These are phyloP conservation scores for Drosophila seclusa DNA, from an alignment of 2,888 invertebrate genomes.

Conservation along the genomic window DNA sequence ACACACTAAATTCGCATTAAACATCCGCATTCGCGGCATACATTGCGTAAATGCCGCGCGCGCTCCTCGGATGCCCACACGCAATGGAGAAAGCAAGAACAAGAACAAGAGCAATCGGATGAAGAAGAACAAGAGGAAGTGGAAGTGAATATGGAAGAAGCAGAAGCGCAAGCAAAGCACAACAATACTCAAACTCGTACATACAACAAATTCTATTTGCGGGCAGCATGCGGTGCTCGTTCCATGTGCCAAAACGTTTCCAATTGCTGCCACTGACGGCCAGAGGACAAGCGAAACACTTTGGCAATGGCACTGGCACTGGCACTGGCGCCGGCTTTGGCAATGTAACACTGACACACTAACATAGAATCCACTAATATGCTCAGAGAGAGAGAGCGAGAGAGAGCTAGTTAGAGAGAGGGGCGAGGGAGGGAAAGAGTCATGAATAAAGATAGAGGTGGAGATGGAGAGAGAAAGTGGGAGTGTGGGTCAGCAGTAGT, in stretches of 20 bases:
- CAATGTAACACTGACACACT: constrained; percentile 76
- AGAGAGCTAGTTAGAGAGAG: background rate
- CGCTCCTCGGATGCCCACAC: constrained; percentile 48
- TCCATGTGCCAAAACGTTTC: constrained; percentile 69
- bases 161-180: constrained; percentile 7
- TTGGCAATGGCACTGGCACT: constrained; percentile 60
- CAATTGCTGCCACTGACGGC: constrained; percentile 33
- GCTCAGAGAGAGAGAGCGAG: background rate
- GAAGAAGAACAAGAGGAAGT: constrained; percentile 1
- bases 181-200: constrained; percentile 26
- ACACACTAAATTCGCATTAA: constrained; percentile 9
- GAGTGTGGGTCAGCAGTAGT: constrained; percentile 5
- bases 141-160: background rate
- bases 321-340: constrained; percentile 66
- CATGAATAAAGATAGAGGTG: background rate
- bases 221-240: constrained; percentile 37
- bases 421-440: background rate
- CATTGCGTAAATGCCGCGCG: constrained; percentile 63
- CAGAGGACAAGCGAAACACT: constrained; percentile 29
- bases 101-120: constrained; percentile 9
- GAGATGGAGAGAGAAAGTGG: background rate
- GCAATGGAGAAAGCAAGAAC: constrained; percentile 43
- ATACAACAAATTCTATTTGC: constrained; percentile 54
- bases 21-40: constrained; percentile 47
- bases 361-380: constrained; percentile 39